phyloP scores from a whole-genome alignment of 92 coral and sea anemone genomes.

The Epizoanthus fatuus region DNA sequence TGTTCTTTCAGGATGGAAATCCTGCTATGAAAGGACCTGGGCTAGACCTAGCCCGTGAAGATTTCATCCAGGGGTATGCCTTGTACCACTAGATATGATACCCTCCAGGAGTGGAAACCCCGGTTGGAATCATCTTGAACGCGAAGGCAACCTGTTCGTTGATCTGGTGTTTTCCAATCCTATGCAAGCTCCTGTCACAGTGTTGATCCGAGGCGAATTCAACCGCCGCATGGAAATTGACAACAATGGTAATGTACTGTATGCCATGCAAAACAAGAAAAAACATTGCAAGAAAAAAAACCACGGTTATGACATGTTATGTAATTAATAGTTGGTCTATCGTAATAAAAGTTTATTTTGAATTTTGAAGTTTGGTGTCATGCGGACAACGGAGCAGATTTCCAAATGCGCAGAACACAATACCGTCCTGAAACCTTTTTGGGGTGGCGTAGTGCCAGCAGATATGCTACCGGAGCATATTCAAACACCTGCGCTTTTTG shows the following conservation, averaged over 20 bases:
- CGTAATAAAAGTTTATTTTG: too few relatives aligned
- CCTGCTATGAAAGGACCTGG: constrained; percentile 6
- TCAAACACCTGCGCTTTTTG: background rate
- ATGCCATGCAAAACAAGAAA: background rate
- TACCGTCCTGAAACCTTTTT: background rate
- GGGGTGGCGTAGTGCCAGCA: background rate
- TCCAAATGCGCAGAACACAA: background rate
- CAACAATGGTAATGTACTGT: constrained; percentile 27
- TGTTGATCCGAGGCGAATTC: constrained; percentile 34
- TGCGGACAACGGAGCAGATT: background rate
- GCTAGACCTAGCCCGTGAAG: constrained; percentile 29
- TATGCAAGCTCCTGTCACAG: background rate
- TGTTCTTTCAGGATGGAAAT: constrained; percentile 7
- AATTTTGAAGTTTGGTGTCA: too few relatives aligned
- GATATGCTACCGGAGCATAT: background rate
- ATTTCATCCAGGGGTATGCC: constrained; percentile 43
- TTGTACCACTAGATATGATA: constrained; percentile 30
- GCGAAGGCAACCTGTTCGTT: constrained; percentile 37
- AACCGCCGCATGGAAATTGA: constrained; percentile 46
- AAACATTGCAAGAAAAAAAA: too few relatives aligned
- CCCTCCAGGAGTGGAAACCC: constrained; percentile 56
- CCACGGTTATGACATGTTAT: too few relatives aligned
- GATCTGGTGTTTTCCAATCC: constrained; percentile 11
- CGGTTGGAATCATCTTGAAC: background rate
- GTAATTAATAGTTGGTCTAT: too few relatives aligned